A percentile compares a stretch with the other conserved stretches of the same genome.
Conservation (phyloP, 2,888 invertebrate species). For the Zeuzera pyrina region DNA sequence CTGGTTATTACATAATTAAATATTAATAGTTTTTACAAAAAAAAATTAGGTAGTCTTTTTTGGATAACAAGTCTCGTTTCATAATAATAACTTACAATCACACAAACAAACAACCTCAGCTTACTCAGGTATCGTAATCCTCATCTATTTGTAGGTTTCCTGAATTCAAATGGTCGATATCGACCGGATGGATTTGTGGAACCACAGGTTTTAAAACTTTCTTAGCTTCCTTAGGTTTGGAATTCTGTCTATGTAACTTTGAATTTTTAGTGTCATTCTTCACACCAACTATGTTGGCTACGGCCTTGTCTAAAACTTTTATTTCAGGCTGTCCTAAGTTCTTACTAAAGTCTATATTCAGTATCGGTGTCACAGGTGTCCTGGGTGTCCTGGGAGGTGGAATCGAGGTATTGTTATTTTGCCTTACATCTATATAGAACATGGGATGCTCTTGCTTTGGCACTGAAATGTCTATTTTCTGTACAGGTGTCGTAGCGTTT, state of each 20-base stretch:
- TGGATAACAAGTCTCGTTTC: background rate
- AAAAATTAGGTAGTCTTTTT: background rate
- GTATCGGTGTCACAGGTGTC: conserved; percentile 43
- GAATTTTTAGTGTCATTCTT: conserved; percentile 27
- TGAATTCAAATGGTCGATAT: conserved; percentile 51
- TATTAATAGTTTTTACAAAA: too few relatives aligned
- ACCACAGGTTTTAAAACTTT: conserved; percentile 27
- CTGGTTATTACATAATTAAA: too few relatives aligned
- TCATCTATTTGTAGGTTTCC: conserved; percentile 64
- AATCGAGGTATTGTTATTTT: conserved; percentile 16
- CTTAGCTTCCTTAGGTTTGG: conserved; percentile 37
- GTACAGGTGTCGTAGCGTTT: conserved; percentile 25
- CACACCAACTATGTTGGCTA: conserved; percentile 28
- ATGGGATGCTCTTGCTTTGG: conserved; percentile 27
- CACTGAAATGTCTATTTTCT: conserved; percentile 32
- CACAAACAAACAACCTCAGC: conserved; percentile 35
- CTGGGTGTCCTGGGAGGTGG: conserved; percentile 21
- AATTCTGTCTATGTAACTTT: conserved; percentile 38
- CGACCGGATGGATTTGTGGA: conserved; percentile 25
- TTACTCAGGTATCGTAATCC: conserved; percentile 68
- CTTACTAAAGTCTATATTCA: conserved; percentile 62
- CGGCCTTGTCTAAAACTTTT: conserved; percentile 44
- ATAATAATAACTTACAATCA: conserved; percentile 16
- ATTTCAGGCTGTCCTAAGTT: conserved; percentile 52
- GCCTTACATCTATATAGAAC: conserved; percentile 23